Percentiles rank a stretch among this genome's conserved stretches.
Conservation (phyloP, 2,113 vertebrate species). For the Drymodes brunneopygia region DNA sequence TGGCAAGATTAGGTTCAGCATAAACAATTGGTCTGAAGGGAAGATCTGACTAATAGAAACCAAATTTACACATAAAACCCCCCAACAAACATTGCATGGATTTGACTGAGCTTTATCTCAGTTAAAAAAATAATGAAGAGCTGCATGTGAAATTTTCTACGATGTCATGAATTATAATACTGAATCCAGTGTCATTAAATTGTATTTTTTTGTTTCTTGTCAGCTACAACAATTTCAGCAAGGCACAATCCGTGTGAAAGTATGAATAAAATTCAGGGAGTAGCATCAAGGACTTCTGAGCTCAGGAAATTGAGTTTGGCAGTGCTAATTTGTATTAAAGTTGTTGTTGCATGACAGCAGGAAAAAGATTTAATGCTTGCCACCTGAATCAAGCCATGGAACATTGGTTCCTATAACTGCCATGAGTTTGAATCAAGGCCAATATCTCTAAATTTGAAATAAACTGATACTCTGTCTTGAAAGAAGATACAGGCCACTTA, state of each 20-base stretch:
- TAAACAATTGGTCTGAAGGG: conserved; percentile 55
- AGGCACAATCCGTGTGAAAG: conserved; percentile 64
- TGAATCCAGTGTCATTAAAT: conserved; percentile 66
- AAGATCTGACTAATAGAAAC: conserved; percentile 33
- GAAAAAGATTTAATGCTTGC: conserved; percentile 87
- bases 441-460: conserved; percentile 86
- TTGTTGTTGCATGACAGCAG: conserved; percentile 86
- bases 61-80: conserved; percentile 24
- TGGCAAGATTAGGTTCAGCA: conserved; percentile 46
- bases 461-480: conserved; percentile 80
- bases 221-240: conserved; percentile 65
- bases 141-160: conserved; percentile 52
- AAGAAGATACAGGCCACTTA: conserved; percentile 77
- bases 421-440: conserved; percentile 85
- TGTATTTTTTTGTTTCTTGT: conserved; percentile 68
- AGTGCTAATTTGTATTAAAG: conserved; percentile 86
- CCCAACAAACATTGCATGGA: background rate
- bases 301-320: conserved; percentile 80
- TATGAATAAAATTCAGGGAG: conserved; percentile 78
- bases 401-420: conserved; percentile 84
- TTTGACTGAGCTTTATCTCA: conserved; percentile 63
- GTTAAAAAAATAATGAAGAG: conserved; percentile 67
- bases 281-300: conserved; percentile 79
- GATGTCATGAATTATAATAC: conserved; percentile 55
- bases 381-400: conserved; percentile 83